Evolutionary conservation across 2,888 invertebrate species (phyloP), one percentile per base, ranked within the genome.

Genomic region (Epirrhoe tristata): DNA sequence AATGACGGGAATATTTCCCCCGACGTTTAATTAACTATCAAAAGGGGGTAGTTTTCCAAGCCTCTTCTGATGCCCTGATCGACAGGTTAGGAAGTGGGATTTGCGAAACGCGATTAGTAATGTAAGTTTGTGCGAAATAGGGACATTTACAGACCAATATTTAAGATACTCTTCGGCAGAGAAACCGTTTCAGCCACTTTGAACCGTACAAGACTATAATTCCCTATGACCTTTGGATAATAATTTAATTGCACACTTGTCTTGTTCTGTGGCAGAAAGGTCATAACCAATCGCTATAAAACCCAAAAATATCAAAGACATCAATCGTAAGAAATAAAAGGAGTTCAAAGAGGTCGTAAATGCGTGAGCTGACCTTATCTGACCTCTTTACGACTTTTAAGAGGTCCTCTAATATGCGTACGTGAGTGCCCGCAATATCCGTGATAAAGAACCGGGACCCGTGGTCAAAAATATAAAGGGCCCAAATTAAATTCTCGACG

Each of bases 11-110:
- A 89, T 89, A 89, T 89, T 91, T 89, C 88, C 84, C 83, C 63
- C 87, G 88, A 89, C 90, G 88, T 88, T 90, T 91, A 90, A 91
- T 91, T 91, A 90, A 88, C 90, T 88, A 89, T 89, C 88, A 88
- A 89, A 89, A 83, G 83, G 78, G 79, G 77, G 81, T 77, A 78
- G 79, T 73, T 76, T 74, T 81, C 78, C 78, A 83, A 77, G 84
- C 79, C 24, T 24, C 24, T 71, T 74, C 79, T 81, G 84, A 81
- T 79, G 76, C 80, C 43, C 16, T 14, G 39, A 63, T 63, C 58
- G 58, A 58, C 63, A 59, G 62, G 58, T 60, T 56, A 57, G 73
- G 24, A 48, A 24, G 39, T 59, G 52, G 53, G 31, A 60, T 32
- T 16, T 34, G 36, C 10, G 36, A 10, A 36, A 24, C 3, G 24